Base-by-base conservation (phyloP, 30 jellyfish, hydroid and myxozoan species). In the Pseudorhiza aurosa region DNA sequence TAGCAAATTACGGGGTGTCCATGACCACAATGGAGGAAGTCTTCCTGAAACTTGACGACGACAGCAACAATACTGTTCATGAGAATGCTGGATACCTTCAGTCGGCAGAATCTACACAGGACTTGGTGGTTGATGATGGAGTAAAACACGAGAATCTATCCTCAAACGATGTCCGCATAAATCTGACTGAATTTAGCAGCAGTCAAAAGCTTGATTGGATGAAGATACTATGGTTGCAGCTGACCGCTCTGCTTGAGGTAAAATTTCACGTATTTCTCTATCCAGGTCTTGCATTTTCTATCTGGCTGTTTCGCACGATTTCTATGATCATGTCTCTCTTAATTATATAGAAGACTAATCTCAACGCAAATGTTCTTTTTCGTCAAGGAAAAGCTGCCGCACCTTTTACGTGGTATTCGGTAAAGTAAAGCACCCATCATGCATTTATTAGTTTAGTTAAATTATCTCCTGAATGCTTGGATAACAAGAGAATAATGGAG, bases 21-120 rank as follows among this genome's bases (percentile, higher is more conserved):
- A 88, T 88, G 94, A 88, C 97, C 12, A 88, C 97, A 8, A 67
- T 88, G 58, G 97, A 88, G 60, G 97, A 88, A 65, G 97, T 88
- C 1, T 88, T 88, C 51, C 77, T 88, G 72, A 88, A 73, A 58
- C 90, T 88, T 0, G 97, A 88, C 17, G 94, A 77, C 26, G 87
- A 68, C 10, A 56, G 46, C 55, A 75, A 80, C 43, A 74, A 79
- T 22, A 32, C 5, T 32, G 31, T 60, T 10, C 31, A 55, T 12
- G 82, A 70, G 0, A 84, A 22, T 0, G 9, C 12, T n/a, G 74
- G 15, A 2, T 35, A 68, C 15, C 36, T 11, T 0, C 81, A 25
- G 27, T 24, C 37, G 2, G 80, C 53, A 0, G 77, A 69, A 49
- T 39, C 84, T 10, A 44, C 74, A 7, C 69, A 81, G 37, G 45